phyloP scores from a whole-genome alignment of 2,797 vertebrate genomes.

The Schizothorax lantsangensis region DNA sequence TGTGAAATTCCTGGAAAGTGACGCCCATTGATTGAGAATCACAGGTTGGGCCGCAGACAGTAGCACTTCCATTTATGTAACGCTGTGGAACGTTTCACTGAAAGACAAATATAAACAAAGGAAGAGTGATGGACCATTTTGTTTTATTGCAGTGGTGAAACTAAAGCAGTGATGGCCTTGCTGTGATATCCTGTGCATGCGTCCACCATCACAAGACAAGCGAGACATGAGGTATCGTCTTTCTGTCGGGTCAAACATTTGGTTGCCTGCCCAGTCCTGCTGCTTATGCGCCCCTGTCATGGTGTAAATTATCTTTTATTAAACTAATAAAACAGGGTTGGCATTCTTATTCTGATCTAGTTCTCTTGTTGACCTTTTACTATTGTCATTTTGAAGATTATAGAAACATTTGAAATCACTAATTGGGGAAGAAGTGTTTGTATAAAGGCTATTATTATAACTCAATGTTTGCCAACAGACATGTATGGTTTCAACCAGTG shows the following conservation, averaged over 20 bases:
- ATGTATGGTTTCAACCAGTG: background rate
- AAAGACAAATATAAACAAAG: conserved; percentile 32
- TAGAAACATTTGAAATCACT: background rate
- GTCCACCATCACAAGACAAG: conserved; percentile 26
- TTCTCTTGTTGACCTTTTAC: background rate
- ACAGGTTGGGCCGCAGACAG: conserved; percentile 45
- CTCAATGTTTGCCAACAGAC: conserved; percentile 6
- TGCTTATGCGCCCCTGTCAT: background rate
- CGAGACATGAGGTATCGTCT: conserved; percentile 16
- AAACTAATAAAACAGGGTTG: background rate
- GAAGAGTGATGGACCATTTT: conserved; percentile 1
- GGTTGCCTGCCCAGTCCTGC: background rate
- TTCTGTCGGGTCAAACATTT: conserved; percentile 34
- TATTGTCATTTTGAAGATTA: background rate
- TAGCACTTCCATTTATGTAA: conserved; percentile 38
- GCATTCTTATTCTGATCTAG: background rate
- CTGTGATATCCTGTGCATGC: conserved; percentile 3
- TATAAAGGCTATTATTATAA: background rate
- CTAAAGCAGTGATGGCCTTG: conserved; percentile 21
- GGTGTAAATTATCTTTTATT: background rate
- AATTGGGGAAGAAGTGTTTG: background rate
- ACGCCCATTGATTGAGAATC: conserved; percentile 52
- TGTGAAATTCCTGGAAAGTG: conserved; percentile 59
- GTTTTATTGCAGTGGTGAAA: conserved; percentile 3
- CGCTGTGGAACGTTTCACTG: conserved; percentile 2